Evolutionary conservation across 2,797 vertebrate species (phyloP).

Genomic region (Sebastes trivittatus): DNA sequence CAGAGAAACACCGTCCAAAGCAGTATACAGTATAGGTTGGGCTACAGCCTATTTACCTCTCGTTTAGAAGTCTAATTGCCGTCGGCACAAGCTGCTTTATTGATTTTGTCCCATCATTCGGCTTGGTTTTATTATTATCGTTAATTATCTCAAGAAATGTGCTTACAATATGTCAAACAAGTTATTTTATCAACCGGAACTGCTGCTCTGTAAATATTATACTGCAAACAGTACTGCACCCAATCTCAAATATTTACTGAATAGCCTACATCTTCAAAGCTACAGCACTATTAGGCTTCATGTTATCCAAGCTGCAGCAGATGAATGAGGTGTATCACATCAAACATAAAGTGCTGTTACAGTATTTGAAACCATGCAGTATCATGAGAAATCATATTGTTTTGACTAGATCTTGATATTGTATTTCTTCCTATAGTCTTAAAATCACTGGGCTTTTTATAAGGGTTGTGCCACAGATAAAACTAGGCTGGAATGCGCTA

Average conservation of each 20-base stretch:
- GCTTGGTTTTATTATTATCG: not conserved
- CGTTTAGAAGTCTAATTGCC: no score
- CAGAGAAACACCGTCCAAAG: no score
- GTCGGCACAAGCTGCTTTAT: not conserved
- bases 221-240: constrained; percentile 76
- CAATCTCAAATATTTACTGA: constrained; percentile 81
- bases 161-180: constrained; percentile 5
- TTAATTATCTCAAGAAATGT: not conserved
- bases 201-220: constrained; percentile 70
- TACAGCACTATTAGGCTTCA: not conserved
- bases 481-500: constrained; percentile 27
- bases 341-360: not conserved
- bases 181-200: constrained; percentile 68
- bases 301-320: not conserved
- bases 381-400: not conserved
- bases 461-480: not conserved
- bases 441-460: constrained; percentile 5
- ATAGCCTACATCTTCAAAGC: constrained; percentile 43
- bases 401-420: not conserved
- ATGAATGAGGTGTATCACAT: not conserved
- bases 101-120: accelerated
- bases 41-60: no score
- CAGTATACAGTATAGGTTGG: no score
- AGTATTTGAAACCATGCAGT: not conserved
- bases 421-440: not conserved